A percentile compares a stretch with the other conserved stretches of the same genome.
Conservation (phyloP, 2,113 vertebrate species). For the Acinonyx jubatus region DNA sequence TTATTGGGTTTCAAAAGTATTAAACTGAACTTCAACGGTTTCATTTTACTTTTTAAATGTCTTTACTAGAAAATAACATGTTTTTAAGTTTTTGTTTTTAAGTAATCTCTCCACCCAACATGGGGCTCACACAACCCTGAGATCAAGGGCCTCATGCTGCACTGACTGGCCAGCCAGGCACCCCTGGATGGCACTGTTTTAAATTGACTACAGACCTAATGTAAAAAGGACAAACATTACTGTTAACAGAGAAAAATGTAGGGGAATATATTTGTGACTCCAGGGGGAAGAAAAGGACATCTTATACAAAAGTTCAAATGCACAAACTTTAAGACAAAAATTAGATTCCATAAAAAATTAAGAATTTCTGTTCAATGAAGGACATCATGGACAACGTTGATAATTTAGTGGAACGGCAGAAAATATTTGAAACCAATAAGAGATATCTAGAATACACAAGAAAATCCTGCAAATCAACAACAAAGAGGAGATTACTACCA, state of each 20-base stretch:
- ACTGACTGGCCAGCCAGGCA: neutral
- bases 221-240: neutral
- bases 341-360: neutral
- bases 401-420: neutral
- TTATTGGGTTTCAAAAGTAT: slow-evolving; percentile 23
- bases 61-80: neutral
- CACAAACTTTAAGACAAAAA: slow-evolving; percentile 32
- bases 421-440: neutral
- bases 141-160: neutral
- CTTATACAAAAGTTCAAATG: neutral
- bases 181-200: neutral
- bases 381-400: neutral
- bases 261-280: neutral
- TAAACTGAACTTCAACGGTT: slow-evolving; percentile 53
- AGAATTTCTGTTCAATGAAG: neutral
- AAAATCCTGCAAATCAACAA: slow-evolving; percentile 19
- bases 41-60: neutral
- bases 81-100: neutral
- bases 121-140: neutral
- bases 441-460: neutral
- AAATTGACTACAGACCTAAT: neutral
- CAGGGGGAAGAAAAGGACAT: neutral
- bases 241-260: neutral
- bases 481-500: neutral
- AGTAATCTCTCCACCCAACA: neutral